A percentile compares a stretch with the other conserved stretches of the same genome.
Evolutionary conservation across 2,797 vertebrate species (phyloP).

Genomic region (Channallabes apus): DNA sequence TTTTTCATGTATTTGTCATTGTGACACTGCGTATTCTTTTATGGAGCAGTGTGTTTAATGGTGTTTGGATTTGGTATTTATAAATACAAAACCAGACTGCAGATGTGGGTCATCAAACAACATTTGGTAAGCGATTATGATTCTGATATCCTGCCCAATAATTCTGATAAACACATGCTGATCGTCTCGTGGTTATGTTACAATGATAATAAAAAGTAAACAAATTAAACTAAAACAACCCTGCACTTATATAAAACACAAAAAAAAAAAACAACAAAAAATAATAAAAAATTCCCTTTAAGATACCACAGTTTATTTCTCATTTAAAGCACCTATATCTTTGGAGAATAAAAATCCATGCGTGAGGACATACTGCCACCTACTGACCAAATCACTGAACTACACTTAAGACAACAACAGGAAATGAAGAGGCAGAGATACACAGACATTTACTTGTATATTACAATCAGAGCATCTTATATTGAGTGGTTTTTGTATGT

Average conservation of each 20-base stretch:
- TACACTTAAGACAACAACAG: neutral
- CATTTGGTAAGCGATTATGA: neutral
- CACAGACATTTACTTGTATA: neutral
- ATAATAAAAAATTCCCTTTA: neutral
- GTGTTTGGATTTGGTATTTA: neutral
- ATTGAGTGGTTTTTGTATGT: neutral
- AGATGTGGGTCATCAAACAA: neutral
- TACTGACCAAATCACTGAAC: conserved; percentile 64
- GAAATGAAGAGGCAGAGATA: neutral
- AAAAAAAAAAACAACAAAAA: neutral
- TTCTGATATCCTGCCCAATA: no score
- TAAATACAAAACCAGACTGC: neutral
- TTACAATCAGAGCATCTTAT: neutral
- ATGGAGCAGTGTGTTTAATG: neutral
- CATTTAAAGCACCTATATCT: neutral
- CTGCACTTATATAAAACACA: neutral
- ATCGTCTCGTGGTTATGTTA: neutral
- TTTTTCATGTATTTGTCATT: neutral
- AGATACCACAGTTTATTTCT: neutral
- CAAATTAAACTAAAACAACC: neutral
- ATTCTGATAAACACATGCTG: neutral
- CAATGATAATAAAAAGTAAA: neutral
- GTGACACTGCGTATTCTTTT: neutral
- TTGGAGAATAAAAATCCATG: conserved; percentile 35
- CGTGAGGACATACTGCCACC: conserved; percentile 74